These are phyloP conservation scores for Euphydryas editha DNA, from an alignment of 2,888 invertebrate species.

Conservation along the genomic window DNA sequence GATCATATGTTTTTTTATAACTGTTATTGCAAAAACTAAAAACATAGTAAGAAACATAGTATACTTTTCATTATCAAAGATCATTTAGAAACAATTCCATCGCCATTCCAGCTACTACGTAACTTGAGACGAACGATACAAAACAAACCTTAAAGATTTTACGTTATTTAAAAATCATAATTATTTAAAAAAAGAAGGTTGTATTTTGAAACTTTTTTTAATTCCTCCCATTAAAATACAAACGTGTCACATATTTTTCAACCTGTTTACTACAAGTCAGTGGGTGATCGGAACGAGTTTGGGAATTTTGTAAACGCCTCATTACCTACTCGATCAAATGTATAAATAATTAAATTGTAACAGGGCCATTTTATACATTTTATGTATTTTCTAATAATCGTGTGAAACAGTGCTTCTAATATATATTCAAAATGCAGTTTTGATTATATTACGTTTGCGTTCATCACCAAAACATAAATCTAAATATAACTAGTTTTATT, in stretches of 20 bases:
- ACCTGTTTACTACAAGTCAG: slow-evolving; percentile 24
- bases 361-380: neutral
- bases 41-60: no score
- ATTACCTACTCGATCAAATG: slow-evolving; percentile 18
- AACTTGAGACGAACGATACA: neutral
- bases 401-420: neutral
- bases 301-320: slow-evolving; percentile 32
- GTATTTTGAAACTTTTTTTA: slow-evolving; percentile 27
- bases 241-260: slow-evolving; percentile 32
- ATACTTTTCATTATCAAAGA: no score
- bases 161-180: slow-evolving; percentile 1
- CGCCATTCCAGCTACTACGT: neutral
- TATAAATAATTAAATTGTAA: slow-evolving; percentile 1
- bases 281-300: slow-evolving; percentile 37
- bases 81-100: no score
- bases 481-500: no score
- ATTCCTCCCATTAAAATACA: slow-evolving; percentile 30
- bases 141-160: neutral
- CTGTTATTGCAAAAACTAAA: no score
- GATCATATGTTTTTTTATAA: no score
- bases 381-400: neutral
- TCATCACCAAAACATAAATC: no score
- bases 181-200: slow-evolving; percentile 18
- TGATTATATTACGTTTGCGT: neutral
- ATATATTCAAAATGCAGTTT: neutral